A percentile compares a stretch with the other conserved stretches of the same genome.
Conservation (phyloP, 2,797 vertebrate genomes). For the Silurus lanzhouensis region DNA sequence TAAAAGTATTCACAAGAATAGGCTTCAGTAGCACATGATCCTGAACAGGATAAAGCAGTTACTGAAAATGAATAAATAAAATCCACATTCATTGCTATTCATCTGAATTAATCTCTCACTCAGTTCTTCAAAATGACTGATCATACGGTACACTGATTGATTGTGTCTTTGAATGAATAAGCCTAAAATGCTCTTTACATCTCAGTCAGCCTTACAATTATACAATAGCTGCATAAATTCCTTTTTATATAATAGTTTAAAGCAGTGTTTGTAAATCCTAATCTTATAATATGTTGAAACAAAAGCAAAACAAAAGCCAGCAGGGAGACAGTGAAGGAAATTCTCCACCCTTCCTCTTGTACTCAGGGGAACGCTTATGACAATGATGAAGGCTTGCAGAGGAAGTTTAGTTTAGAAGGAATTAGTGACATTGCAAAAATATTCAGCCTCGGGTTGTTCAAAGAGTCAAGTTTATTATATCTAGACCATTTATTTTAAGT, state of each 20-base stretch:
- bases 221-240: background rate
- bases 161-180: background rate
- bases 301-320: slow-evolving; percentile 51
- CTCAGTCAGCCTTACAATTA: background rate
- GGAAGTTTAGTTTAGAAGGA: background rate
- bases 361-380: slow-evolving; percentile 55
- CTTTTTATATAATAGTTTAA: background rate
- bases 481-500: background rate
- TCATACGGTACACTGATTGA: background rate
- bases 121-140: background rate
- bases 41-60: background rate
- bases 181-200: background rate
- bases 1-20: slow-evolving; percentile 61
- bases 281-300: slow-evolving; percentile 1
- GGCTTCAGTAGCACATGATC: slow-evolving; percentile 56
- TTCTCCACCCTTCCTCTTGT: slow-evolving; percentile 53
- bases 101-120: background rate
- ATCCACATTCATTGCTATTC: background rate
- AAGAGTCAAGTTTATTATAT: background rate
- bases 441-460: background rate
- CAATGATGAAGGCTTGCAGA: slow-evolving; percentile 54
- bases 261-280: background rate
- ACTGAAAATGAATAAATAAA: background rate
- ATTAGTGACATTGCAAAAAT: slow-evolving; percentile 6
- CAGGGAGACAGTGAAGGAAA: slow-evolving; percentile 35